Evolutionary conservation across 2,797 vertebrate species (phyloP).

Genomic region (Mus caroli): DNA sequence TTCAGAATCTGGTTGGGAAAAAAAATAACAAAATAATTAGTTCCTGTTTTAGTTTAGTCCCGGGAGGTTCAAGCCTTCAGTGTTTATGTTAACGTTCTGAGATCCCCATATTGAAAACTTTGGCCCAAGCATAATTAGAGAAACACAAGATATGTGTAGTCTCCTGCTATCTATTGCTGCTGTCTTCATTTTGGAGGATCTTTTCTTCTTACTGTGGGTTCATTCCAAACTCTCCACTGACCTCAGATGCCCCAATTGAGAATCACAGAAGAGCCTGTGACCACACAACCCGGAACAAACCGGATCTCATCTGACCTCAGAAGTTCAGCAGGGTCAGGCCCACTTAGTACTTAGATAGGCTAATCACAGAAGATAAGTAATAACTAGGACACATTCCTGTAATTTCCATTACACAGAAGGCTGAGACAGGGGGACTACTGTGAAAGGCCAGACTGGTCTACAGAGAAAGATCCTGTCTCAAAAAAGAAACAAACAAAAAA

Average conservation of each 20-base stretch:
- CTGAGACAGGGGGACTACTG: not conserved
- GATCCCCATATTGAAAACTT: not conserved
- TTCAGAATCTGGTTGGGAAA: constrained; percentile 80
- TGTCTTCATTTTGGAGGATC: not conserved
- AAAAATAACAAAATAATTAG: constrained; percentile 78
- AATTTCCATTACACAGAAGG: not conserved
- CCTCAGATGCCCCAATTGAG: constrained; percentile 2
- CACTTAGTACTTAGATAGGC: not conserved
- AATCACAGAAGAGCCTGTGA: not conserved
- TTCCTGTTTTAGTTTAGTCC: constrained; percentile 37
- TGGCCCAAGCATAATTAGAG: not conserved
- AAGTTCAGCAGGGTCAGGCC: not conserved
- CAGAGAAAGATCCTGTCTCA: not conserved
- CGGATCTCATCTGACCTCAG: not conserved
- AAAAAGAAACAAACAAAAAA: not conserved
- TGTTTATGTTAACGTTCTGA: constrained; percentile 32
- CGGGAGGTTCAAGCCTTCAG: not conserved
- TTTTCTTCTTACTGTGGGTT: not conserved
- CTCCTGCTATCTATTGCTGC: not conserved
- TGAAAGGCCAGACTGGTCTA: not conserved
- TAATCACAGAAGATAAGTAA: not conserved
- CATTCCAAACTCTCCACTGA: not conserved
- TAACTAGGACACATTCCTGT: not conserved
- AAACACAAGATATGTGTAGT: not conserved
- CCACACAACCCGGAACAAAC: not conserved